A percentile compares a stretch with the other conserved stretches of the same genome.
phyloP scores from a whole-genome alignment of 2,113 vertebrate genomes.

The Centrocercus urophasianus region DNA sequence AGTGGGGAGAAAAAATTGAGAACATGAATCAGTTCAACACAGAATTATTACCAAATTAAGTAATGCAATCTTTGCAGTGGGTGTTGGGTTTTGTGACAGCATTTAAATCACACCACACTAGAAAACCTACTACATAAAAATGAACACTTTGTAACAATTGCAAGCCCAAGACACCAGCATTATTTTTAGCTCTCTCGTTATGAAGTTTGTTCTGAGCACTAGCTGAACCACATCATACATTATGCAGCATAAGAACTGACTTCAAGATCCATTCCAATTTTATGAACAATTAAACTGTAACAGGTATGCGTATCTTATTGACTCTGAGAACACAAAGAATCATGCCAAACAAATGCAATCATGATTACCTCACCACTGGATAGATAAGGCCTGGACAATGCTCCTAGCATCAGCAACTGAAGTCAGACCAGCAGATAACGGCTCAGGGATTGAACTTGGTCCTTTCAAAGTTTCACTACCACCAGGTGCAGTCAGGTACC shows the following conservation, averaged over 20 bases:
- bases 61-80: background rate
- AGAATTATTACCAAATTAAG: background rate
- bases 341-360: background rate
- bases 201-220: background rate
- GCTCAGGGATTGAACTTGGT: background rate
- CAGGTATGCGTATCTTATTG: background rate
- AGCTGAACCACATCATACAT: background rate
- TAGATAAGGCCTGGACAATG: background rate
- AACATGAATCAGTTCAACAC: background rate
- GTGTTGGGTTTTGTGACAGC: background rate
- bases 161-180: background rate
- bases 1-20: background rate
- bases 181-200: background rate
- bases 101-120: background rate
- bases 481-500: background rate
- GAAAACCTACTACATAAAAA: background rate
- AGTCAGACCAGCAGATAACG: background rate
- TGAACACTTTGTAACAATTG: background rate
- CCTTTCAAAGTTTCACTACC: background rate
- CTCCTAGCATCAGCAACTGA: background rate
- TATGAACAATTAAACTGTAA: background rate
- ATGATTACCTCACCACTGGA: background rate
- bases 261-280: background rate
- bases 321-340: background rate
- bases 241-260: accelerated